A percentile compares a stretch with the other conserved stretches of the same genome.
Evolutionary conservation across 2,113 vertebrate genomes (phyloP).

Genomic region (Himantopus leucocephalus): DNA sequence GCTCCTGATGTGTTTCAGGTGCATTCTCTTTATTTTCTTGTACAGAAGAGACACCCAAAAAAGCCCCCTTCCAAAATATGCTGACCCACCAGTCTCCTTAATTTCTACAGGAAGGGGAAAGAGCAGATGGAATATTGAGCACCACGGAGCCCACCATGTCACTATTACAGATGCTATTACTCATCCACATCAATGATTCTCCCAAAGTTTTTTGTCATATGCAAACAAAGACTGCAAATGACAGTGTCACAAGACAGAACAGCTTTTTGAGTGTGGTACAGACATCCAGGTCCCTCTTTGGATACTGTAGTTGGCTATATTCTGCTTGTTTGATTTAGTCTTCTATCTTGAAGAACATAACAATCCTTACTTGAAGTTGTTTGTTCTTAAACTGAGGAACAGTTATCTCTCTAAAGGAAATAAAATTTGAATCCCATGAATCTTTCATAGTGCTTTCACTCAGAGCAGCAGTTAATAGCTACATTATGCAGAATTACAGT

Average conservation of each 20-base stretch:
- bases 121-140: not conserved
- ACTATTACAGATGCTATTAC: not conserved
- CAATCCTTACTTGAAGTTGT: not conserved
- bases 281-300: not conserved
- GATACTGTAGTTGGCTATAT: not conserved
- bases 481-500: not conserved
- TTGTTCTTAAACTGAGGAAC: not conserved
- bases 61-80: not conserved
- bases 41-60: not conserved
- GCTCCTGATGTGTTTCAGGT: not conserved
- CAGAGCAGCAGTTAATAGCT: not conserved
- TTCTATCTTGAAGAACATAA: not conserved
- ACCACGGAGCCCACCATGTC: not conserved
- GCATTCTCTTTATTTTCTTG: not conserved
- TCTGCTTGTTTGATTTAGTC: not conserved
- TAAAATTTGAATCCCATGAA: not conserved
- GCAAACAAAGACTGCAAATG: not conserved
- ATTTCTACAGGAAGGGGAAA: not conserved
- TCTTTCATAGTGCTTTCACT: not conserved
- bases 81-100: not conserved
- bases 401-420: not conserved
- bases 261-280: not conserved
- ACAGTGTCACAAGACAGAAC: not conserved
- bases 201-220: not conserved
- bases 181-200: not conserved